A percentile compares a stretch with the other conserved stretches of the same genome.
phyloP scores from a whole-genome alignment of 2,888 invertebrate species.

The Xestoiulus laeticollis region DNA sequence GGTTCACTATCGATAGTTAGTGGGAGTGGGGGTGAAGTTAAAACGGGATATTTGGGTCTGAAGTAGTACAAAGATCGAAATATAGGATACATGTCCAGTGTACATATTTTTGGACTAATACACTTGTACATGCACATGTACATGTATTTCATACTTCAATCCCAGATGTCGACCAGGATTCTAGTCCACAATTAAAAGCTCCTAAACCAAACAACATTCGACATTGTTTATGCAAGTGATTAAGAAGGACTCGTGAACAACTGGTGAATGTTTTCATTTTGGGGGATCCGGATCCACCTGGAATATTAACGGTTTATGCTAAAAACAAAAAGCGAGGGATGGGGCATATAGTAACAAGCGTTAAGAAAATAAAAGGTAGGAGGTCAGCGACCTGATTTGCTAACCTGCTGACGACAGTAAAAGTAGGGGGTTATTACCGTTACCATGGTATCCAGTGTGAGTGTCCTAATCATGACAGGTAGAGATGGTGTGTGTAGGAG shows the following conservation, averaged over 20 bases:
- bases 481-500: constrained; percentile 16
- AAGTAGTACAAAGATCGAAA: too few relatives aligned
- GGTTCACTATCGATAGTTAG: too few relatives aligned
- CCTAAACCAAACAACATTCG: not conserved
- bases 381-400: constrained; percentile 37
- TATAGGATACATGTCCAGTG: too few relatives aligned
- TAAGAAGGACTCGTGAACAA: not conserved
- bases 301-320: not conserved
- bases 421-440: constrained; percentile 37
- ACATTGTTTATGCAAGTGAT: constrained; percentile 1
- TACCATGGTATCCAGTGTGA: constrained; percentile 37
- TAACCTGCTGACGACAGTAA: constrained; percentile 37
- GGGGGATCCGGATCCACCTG: not conserved
- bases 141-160: not conserved
- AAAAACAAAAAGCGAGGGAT: not conserved
- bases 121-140: too few relatives aligned
- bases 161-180: not conserved
- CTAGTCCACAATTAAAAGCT: not conserved
- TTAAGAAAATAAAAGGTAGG: constrained; percentile 24
- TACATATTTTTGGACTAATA: too few relatives aligned
- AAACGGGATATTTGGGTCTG: too few relatives aligned
- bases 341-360: not conserved
- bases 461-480: constrained; percentile 37
- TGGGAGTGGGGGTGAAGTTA: too few relatives aligned
- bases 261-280: constrained; percentile 18